These are phyloP conservation scores for Norana najaformis DNA, from an alignment of 2,888 invertebrate genomes.

Conservation along the genomic window DNA sequence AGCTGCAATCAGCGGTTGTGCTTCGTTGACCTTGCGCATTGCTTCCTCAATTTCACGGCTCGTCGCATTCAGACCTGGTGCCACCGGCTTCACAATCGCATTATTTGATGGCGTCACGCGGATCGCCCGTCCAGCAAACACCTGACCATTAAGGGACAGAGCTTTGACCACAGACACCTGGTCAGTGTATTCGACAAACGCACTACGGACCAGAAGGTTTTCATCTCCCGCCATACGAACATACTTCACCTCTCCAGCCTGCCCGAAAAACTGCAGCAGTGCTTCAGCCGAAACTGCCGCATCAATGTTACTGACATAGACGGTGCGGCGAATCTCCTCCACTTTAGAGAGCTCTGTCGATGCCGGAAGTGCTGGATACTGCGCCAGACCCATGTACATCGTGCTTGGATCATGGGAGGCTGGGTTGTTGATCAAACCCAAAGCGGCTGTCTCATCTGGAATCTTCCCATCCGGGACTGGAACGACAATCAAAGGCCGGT, in stretches of 20 bases:
- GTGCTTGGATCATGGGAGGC: slow-evolving; percentile 79
- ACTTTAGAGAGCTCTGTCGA: slow-evolving; percentile 78
- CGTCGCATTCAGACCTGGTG: slow-evolving; percentile 80
- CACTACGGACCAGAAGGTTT: slow-evolving; percentile 70
- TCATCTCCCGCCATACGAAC: slow-evolving; percentile 84
- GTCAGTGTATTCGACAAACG: slow-evolving; percentile 89
- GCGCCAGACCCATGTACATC: slow-evolving; percentile 73
- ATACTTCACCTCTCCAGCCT: slow-evolving; percentile 92
- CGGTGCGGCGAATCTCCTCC: slow-evolving; percentile 92
- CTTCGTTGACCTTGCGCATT: slow-evolving; percentile 93
- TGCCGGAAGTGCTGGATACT: slow-evolving; percentile 74
- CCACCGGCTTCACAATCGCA: slow-evolving; percentile 73
- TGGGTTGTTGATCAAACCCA: slow-evolving; percentile 19
- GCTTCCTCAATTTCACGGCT: slow-evolving; percentile 84
- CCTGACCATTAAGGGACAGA: slow-evolving; percentile 76
- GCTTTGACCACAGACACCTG: slow-evolving; percentile 86
- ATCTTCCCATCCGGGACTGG: slow-evolving; percentile 79
- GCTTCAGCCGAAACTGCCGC: slow-evolving; percentile 75
- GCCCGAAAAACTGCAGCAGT: slow-evolving; percentile 81
- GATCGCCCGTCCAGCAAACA: slow-evolving; percentile 73
- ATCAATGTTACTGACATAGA: slow-evolving; percentile 82
- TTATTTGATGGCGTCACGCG: slow-evolving; percentile 71
- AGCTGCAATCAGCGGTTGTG: slow-evolving; percentile 89
- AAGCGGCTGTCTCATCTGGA: slow-evolving; percentile 75
- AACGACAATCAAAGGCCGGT: slow-evolving; percentile 91